Evolutionary conservation across 1,140 invertebrate genomes (phyloP), one percentile per base, ranked within the genome.

Genomic region (Drosophila neocordata): DNA sequence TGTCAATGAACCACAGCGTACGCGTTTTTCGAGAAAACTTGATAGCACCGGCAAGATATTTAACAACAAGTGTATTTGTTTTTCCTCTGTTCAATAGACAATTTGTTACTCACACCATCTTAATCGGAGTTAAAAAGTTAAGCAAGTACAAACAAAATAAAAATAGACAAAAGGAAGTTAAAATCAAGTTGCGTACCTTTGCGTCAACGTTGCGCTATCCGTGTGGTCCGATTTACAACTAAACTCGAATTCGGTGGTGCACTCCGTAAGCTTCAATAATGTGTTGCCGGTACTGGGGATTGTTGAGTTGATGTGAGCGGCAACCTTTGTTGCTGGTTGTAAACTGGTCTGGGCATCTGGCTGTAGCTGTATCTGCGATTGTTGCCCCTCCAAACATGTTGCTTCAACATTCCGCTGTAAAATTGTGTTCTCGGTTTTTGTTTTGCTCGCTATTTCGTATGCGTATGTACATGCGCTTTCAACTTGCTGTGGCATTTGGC

Each of bases 141-240:
- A 59, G n/a, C 15, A 22, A 2, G 44, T 55, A 31, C 24, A 31
- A 55, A 55, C 37, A n/a, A 63, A 63, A 18, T 48, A 22, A 31
- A 64, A 48, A 56, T 51, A 13, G 59, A 27, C 12, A 31, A n/a
- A 22, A 60, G 8, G 9, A 18, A 41, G 22, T 11, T 13, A 15
- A 52, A 60, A 15, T 62, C 79, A 84, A 48, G 24, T 65, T 76
- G 87, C 85, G 79, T 91, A 91, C 90, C 90, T 91, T 80, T 91
- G 77, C 76, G 57, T 51, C 48, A 64, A 48, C 84, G 85, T 72
- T 88, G 75, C 74, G 79, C 75, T 77, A 72, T 90, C 82, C 87
- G 89, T 83, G 80, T 88, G 78, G 79, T 78, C 79, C 85, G 89
- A 89, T 69, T 82, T 90, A 88, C 89, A 82, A 90, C 85, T 90